Evolutionary conservation across 2,888 invertebrate genomes (phyloP).

Genomic region (Sesia bembeciformis): DNA sequence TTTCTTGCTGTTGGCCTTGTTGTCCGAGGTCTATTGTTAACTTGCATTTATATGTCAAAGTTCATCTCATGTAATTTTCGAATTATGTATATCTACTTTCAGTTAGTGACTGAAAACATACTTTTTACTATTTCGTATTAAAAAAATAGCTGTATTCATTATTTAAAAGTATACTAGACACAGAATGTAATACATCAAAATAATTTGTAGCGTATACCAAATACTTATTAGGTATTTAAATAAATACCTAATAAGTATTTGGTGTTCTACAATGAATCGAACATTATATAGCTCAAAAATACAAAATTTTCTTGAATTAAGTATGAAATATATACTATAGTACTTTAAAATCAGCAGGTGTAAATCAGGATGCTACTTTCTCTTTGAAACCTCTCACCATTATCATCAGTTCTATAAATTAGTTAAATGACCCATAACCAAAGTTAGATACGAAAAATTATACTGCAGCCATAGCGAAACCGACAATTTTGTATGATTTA

Average conservation of each 20-base stretch:
- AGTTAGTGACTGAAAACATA: neutral
- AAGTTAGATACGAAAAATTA: constrained; percentile 41
- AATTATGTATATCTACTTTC: neutral
- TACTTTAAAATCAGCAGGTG: neutral
- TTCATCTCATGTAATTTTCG: neutral
- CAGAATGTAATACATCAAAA: too few relatives aligned
- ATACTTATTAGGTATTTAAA: too few relatives aligned
- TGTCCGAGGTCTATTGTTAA: neutral
- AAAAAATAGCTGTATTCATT: too few relatives aligned
- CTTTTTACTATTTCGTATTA: too few relatives aligned
- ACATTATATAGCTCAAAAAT: neutral
- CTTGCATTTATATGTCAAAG: neutral
- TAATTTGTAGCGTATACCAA: too few relatives aligned
- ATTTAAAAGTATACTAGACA: too few relatives aligned
- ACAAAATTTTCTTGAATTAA: neutral
- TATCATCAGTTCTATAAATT: constrained; percentile 12
- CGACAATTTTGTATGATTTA: constrained; percentile 29
- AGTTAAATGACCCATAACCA: constrained; percentile 41
- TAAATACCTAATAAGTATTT: too few relatives aligned
- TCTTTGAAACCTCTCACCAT: neutral
- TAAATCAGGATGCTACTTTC: neutral
- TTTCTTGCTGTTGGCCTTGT: neutral
- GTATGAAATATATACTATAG: neutral
- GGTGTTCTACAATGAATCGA: too few relatives aligned
- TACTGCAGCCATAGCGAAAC: constrained; percentile 12